Base-by-base conservation (phyloP, 1,140 invertebrate species). In the Bombus sylvicola region DNA sequence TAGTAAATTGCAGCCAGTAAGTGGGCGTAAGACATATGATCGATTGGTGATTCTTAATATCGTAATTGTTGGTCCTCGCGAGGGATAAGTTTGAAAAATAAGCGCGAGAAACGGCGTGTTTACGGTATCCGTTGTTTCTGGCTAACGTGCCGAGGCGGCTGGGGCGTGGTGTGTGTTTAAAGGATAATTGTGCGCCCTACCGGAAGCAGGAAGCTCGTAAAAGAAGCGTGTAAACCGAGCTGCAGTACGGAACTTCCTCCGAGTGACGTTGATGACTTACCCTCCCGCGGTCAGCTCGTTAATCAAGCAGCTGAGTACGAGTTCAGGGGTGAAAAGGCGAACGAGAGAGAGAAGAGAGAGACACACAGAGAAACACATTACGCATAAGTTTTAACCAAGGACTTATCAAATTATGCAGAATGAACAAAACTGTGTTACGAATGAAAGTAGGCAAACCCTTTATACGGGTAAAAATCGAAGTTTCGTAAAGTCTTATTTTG, bases 211-310 rank as follows among this genome's bases (percentile, higher is more conserved):
- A 91, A 91, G 82, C 89, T 91, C 89, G 79, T 85, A 90, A 91
- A 91, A 90, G 82, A 91, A 90, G 89, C 89, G 85, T 91, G 90
- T 91, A 81, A 90, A 91, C 89, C 89, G 87, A 90, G 72, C 90
- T 90, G 90, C 89, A 89, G 80, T 87, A 91, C 89, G 87, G 66
- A 91, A 88, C 82, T 89, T 91, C 89, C 85, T 91, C 80, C 82
- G 89, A 87, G 87, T 91, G 89, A 89, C 80, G 86, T 94, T 94
- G 91, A 93, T 93, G 92, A 97, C 97, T 98, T 97, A 98, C 97
- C 97, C 97, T 95, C 96, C 97, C 92, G 96, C 96, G 95, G 97
- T 96, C 96, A 97, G 96, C 96, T 98, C 97, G 96, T 98, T 97
- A 96, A 97, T 97, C 96, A 98, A 96, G 97, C 97, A 97, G 97